Percentiles rank a stretch among this genome's conserved stretches.
phyloP scores from a whole-genome alignment of 1,140 invertebrate genomes.

The Theocolax elegans region DNA sequence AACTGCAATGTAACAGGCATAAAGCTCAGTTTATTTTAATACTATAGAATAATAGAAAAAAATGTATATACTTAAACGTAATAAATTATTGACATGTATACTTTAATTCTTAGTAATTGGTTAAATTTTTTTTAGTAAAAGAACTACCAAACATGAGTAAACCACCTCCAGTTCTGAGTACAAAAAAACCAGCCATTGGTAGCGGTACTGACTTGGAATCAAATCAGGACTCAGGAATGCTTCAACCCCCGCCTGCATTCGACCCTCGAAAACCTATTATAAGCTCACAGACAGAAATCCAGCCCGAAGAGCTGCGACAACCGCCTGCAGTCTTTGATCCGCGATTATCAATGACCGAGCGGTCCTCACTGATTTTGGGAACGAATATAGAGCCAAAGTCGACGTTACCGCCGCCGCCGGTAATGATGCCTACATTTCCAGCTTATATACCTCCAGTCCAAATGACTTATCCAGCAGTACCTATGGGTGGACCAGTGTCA shows the following conservation, averaged over 20 bases:
- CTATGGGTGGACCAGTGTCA: constrained; percentile 8
- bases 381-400: background rate
- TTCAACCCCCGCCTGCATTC: constrained; percentile 38
- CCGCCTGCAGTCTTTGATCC: constrained; percentile 51
- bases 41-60: too few relatives aligned
- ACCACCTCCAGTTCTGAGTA: background rate
- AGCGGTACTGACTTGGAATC: too few relatives aligned
- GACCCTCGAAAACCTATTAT: constrained; percentile 39
- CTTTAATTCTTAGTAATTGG: too few relatives aligned
- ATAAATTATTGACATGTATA: too few relatives aligned
- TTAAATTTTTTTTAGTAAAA: too few relatives aligned
- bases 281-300: background rate
- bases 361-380: constrained; percentile 20
- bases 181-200: background rate
- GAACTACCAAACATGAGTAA: constrained; percentile 27
- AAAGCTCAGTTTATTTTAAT: too few relatives aligned
- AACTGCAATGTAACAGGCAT: too few relatives aligned
- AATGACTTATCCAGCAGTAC: constrained; percentile 41
- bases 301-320: constrained; percentile 43
- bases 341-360: constrained; percentile 41
- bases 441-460: constrained; percentile 35
- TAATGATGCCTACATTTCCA: constrained; percentile 18
- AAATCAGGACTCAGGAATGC: background rate
- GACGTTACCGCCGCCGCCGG: constrained; percentile 23
- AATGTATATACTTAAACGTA: too few relatives aligned